These are phyloP conservation scores for Caenorhabditis brenneri DNA, from an alignment of 1,140 invertebrate genomes.

Conservation along the genomic window DNA sequence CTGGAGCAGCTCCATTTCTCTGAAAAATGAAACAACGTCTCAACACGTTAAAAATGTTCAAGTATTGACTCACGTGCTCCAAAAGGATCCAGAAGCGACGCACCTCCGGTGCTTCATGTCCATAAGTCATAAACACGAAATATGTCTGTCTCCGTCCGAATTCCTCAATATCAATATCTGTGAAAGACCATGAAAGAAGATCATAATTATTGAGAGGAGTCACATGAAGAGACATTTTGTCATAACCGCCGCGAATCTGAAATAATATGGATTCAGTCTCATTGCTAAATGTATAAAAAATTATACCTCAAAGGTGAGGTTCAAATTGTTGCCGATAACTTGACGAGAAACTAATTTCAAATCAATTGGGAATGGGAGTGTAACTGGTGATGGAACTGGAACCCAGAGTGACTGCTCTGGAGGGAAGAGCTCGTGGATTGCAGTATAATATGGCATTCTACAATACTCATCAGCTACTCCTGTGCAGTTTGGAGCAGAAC, in stretches of 20 bases:
- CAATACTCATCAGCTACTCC: slow-evolving; percentile 68
- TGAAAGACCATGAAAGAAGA: slow-evolving; percentile 62
- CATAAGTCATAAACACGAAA: slow-evolving; percentile 70
- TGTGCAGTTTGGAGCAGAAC: slow-evolving; percentile 61
- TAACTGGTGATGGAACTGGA: slow-evolving; percentile 61
- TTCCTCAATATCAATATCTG: slow-evolving; percentile 46
- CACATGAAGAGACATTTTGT: slow-evolving; percentile 65
- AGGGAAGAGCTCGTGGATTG: slow-evolving; percentile 68
- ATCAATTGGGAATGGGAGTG: slow-evolving; percentile 59
- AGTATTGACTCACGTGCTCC: slow-evolving; percentile 60
- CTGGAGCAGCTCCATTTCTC: slow-evolving; percentile 48
- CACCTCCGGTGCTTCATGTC: slow-evolving; percentile 60
- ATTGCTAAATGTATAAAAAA: neutral
- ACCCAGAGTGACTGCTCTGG: slow-evolving; percentile 67
- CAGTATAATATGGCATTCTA: slow-evolving; percentile 69
- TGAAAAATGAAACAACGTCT: slow-evolving; percentile 24
- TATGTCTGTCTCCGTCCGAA: slow-evolving; percentile 65
- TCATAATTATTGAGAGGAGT: slow-evolving; percentile 66
- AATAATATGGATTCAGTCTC: neutral
- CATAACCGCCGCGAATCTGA: slow-evolving; percentile 57
- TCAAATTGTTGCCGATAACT: slow-evolving; percentile 57
- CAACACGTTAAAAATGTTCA: neutral
- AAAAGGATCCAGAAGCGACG: slow-evolving; percentile 66
- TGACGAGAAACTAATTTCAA: slow-evolving; percentile 60
- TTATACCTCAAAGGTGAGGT: slow-evolving; percentile 61